phyloP scores from a whole-genome alignment of 2,113 vertebrate species.

The Paraplagusia blochii region DNA sequence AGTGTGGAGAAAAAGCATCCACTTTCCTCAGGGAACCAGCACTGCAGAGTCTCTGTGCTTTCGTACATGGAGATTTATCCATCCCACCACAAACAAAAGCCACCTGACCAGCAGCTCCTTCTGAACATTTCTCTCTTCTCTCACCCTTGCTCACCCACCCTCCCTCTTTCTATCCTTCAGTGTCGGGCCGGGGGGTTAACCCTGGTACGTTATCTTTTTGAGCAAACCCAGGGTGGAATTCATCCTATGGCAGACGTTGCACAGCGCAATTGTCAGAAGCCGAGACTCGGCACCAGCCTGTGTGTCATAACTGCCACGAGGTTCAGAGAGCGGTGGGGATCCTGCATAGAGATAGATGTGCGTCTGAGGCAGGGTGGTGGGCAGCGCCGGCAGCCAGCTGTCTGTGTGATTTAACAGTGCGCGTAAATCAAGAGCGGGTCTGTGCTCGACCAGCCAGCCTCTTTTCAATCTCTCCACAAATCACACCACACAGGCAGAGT shows the following conservation, averaged over 20 bases:
- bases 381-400: conserved; percentile 57
- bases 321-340: conserved; percentile 50
- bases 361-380: conserved; percentile 46
- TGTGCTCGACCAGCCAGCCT: conserved; percentile 62
- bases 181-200: conserved; percentile 1
- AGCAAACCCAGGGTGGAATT: conserved; percentile 31
- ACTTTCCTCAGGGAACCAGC: conserved; percentile 10
- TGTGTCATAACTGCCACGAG: conserved; percentile 47
- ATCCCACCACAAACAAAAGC: conserved; percentile 41
- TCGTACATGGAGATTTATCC: conserved; percentile 40
- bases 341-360: conserved; percentile 55
- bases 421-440: conserved; percentile 70
- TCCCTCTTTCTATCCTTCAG: conserved; percentile 1
- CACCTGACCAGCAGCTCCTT: conserved; percentile 33
- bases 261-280: conserved; percentile 38
- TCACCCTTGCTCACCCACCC: conserved; percentile 15
- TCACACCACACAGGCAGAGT: conserved; percentile 53
- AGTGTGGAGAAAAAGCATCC: conserved; percentile 21
- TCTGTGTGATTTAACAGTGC: conserved; percentile 72
- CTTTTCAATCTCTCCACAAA: conserved; percentile 76
- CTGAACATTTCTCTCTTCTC: conserved; percentile 28
- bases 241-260: conserved; percentile 39
- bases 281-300: conserved; percentile 16
- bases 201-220: conserved; percentile 10
- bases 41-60: conserved; percentile 36